A percentile compares a stretch with the other conserved stretches of the same genome.
phyloP scores from a whole-genome alignment of 2,113 vertebrate genomes.

The Mobula birostris region DNA sequence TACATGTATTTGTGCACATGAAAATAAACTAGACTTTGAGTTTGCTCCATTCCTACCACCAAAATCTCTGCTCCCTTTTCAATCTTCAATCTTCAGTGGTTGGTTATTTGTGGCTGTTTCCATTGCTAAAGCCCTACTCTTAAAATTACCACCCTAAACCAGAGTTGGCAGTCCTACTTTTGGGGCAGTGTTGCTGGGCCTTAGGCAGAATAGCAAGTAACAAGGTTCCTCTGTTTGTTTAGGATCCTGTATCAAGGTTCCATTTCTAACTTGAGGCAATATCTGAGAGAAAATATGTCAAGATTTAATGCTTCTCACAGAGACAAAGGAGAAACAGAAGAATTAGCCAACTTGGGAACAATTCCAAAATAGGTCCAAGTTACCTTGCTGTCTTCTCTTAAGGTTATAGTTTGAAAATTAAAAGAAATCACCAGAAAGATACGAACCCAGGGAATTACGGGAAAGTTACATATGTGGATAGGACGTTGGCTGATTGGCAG shows the following conservation, averaged over 20 bases:
- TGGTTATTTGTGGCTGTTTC: no score
- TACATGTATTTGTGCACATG: no score
- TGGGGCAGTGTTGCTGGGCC: background rate
- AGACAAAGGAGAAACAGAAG: background rate
- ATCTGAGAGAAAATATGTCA: background rate
- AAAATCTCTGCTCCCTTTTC: no score
- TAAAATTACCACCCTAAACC: background rate
- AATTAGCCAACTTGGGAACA: background rate
- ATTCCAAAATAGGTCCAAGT: background rate
- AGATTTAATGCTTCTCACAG: background rate
- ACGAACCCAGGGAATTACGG: no score
- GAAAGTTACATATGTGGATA: no score
- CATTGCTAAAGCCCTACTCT: no score
- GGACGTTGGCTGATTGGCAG: no score
- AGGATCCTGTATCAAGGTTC: background rate
- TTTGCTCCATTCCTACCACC: no score
- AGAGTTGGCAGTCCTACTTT: background rate
- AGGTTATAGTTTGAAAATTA: background rate
- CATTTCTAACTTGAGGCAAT: background rate
- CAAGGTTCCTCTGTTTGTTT: background rate
- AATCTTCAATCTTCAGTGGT: no score
- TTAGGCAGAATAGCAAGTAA: background rate
- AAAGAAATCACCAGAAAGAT: background rate
- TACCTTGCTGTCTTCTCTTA: background rate
- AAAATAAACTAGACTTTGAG: no score